Evolutionary conservation across 2,888 invertebrate species (phyloP), one percentile per base, ranked within the genome.

Genomic region (Trachelus stipa): DNA sequence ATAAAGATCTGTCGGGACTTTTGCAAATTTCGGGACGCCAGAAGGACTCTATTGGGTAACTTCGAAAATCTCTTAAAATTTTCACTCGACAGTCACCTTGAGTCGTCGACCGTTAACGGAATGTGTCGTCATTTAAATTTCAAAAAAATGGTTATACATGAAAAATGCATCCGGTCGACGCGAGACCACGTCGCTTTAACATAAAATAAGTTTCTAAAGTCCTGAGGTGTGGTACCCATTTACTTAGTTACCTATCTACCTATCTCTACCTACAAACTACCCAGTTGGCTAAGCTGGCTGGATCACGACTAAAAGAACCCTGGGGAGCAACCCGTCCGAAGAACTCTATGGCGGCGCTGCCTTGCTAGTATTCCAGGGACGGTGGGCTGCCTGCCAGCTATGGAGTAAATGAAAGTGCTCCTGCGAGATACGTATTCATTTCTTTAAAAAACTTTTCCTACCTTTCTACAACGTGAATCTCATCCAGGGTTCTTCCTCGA

Each of bases 361-460:
- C 56, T 56, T 23, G 9, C 56, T 56, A 23, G 23, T 56, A 56
- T 56, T 56, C 56, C 56, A 56, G 23, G 23, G 23, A 11, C 23
- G 56, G 56, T 6, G 23, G 56, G 56, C 23, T 56, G 56, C 6
- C 40, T 56, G 23, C 56, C 23, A 56, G 56, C 56, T 23, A 40
- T 4, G 75, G 74, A 76, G 81, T 79, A 81, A 81, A 81, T 81
- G 81, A 79, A 81, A 81, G 81, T 78, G 80, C 78, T 40, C 74
- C 73, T 76, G 73, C 78, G 69, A 73, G 76, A 68, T 73, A 33
- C 35, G 76, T 69, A 37, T 74, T 78, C 78, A 79, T 80, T 77
- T 81, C 80, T 80, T 77, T 56, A 56, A 23, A 56, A 56, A 56
- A 56, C 23, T 56, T 56, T 56, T 56, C 23, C 56, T 23, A 56